Conservation (phyloP, 2,888 invertebrate species). For the Drosophila maculinotata region DNA sequence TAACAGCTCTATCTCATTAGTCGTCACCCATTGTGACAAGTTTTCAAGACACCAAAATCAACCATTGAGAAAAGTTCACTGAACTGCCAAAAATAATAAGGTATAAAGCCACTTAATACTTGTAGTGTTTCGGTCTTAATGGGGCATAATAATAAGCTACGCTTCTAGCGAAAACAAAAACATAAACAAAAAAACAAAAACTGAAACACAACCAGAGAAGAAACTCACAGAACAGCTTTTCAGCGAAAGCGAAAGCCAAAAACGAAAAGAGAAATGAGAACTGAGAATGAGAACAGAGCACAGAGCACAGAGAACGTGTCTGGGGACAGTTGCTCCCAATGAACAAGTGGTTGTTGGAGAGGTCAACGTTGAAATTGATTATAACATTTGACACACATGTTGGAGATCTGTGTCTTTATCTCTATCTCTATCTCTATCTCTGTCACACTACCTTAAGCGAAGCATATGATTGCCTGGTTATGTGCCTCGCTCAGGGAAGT, state of each 20-base stretch:
- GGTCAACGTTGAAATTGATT: conserved; percentile 51
- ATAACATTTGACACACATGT: conserved; percentile 55
- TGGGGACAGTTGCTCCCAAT: conserved; percentile 13
- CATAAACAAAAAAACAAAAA: conserved; percentile 13
- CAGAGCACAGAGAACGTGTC: conserved; percentile 3
- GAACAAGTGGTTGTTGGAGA: conserved; percentile 53
- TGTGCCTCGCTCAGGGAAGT: conserved; percentile 8
- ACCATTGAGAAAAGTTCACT: conserved; percentile 52
- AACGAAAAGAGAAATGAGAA: background rate
- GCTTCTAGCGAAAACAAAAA: conserved; percentile 9
- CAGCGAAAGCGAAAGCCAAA: conserved; percentile 64
- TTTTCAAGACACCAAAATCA: background rate
- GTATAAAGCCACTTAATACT: conserved; percentile 5
- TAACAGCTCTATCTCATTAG: conserved; percentile 30
- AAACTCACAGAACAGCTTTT: conserved; percentile 57
- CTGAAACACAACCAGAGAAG: conserved; percentile 20
- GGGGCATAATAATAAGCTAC: conserved; percentile 29
- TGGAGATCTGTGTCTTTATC: conserved; percentile 31
- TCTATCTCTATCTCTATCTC: background rate
- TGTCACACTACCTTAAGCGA: background rate
- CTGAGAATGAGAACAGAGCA: conserved; percentile 14
- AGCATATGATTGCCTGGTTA: conserved; percentile 4
- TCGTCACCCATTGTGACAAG: conserved; percentile 8
- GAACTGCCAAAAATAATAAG: conserved; percentile 39
- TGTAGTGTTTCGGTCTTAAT: conserved; percentile 24